These are phyloP conservation scores for Crocuta crocuta DNA, from an alignment of 2,113 vertebrate species.

Conservation along the genomic window DNA sequence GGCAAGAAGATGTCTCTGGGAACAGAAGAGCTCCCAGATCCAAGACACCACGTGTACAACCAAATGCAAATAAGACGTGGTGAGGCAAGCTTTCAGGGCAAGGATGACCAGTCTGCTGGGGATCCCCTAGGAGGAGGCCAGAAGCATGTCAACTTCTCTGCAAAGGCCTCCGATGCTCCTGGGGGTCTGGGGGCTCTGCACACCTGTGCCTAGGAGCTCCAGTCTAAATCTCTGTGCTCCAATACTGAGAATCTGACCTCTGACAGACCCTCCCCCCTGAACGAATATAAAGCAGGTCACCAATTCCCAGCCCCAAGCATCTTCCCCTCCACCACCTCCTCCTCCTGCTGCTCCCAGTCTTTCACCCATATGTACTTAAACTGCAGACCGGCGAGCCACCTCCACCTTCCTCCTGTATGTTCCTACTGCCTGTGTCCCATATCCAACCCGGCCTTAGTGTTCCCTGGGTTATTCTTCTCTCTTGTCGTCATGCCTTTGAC, in stretches of 20 bases:
- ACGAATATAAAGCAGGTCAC: background rate
- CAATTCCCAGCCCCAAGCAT: background rate
- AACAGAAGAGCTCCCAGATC: background rate
- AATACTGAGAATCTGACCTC: background rate
- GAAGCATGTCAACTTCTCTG: background rate
- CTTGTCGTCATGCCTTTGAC: accelerated
- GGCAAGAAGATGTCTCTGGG: background rate
- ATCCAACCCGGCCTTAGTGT: accelerated
- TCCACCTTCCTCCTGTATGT: background rate
- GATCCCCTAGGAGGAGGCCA: background rate
- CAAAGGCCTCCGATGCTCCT: background rate
- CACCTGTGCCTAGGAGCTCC: accelerated
- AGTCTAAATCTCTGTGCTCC: background rate
- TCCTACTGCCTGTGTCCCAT: accelerated
- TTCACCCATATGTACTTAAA: background rate
- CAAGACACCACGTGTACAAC: accelerated
- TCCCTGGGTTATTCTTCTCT: background rate
- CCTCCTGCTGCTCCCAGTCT: background rate
- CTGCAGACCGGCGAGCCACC: background rate
- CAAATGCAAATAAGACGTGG: background rate
- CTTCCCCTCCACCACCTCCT: accelerated
- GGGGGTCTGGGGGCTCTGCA: background rate
- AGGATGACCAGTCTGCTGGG: accelerated
- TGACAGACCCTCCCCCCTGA: background rate
- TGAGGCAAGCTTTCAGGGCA: background rate